Evolutionary conservation across 1,140 invertebrate species (phyloP), one percentile per base, ranked within the genome.

Genomic region (Sminthurides bifidus): DNA sequence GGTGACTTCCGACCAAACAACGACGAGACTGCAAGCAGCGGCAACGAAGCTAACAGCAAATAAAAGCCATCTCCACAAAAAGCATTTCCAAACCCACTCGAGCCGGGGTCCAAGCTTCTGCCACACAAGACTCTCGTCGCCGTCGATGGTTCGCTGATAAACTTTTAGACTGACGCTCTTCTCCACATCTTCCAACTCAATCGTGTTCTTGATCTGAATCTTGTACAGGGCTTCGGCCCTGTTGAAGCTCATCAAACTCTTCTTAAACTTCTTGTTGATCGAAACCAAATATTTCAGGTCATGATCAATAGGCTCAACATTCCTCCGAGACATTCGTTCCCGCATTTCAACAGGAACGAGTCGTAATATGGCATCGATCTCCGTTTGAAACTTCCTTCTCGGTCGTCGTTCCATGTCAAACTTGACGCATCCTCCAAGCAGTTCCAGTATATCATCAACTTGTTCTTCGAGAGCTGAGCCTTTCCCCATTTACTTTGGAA

Each of bases 1-100:
- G 1, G 94, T 94, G 48, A 96, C 82, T 76, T 99, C 96, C 6
- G 92, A 97, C 94, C 95, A 98, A 14, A 99, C 86, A 38, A 98
- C 90, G 67, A 86, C 80, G 23, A 85, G 72, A 0, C 92, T 95
- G 27, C 84, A 23, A 10, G 37, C 51, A 10, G 46, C 44, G 2
- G 56, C 37, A 15, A 55, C 10, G 5, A 46, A 4, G 48, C 12
- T 52, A 43, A 43, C 19, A 52, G 26, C 27, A 59, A 15, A 24
- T 19, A 59, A 38, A 21, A 40, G 3, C 50, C 41, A 54, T 27
- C 48, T 14, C 19, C 23, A 30, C 2, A 27, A 21, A 12, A 48
- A 17, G 44, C 57, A 59, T 50, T 52, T 48, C 52, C 51, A 58
- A 17, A 52, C 33, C 56, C 56, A 58, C 30, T 58, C 56, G 29